Conservation (phyloP, 2,797 vertebrate genomes). For the Buceros bicornis region DNA sequence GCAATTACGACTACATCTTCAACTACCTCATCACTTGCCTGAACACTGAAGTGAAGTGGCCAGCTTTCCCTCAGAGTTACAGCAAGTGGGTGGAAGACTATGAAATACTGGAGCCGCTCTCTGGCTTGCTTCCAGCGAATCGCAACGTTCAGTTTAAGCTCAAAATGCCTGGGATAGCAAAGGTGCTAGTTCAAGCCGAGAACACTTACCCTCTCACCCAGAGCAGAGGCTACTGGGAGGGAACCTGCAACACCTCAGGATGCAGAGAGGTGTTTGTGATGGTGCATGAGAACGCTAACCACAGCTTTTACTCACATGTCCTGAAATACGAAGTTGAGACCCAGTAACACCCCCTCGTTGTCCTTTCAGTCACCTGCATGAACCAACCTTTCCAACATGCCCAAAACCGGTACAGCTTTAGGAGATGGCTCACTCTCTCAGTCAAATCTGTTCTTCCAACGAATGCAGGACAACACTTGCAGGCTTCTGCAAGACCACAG, state of each 20-base stretch:
- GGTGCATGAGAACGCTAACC: slow-evolving; percentile 80
- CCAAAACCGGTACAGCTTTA: background rate
- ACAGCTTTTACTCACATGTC: slow-evolving; percentile 77
- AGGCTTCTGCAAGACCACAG: background rate
- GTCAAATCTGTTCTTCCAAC: background rate
- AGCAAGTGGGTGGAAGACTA: slow-evolving; percentile 80
- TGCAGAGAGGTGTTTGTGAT: slow-evolving; percentile 81
- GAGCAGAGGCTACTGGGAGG: slow-evolving; percentile 81
- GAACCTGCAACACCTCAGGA: slow-evolving; percentile 81
- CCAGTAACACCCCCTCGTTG: slow-evolving; percentile 52
- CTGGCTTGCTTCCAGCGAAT: slow-evolving; percentile 80
- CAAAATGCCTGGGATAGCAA: slow-evolving; percentile 79
- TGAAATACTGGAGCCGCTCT: slow-evolving; percentile 84
- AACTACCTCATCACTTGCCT: slow-evolving; percentile 84
- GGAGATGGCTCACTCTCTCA: background rate
- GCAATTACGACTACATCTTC: slow-evolving; percentile 81
- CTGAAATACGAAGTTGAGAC: slow-evolving; percentile 81
- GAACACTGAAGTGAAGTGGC: slow-evolving; percentile 82
- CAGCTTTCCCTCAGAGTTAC: slow-evolving; percentile 80
- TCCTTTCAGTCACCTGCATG: background rate
- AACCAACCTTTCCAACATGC: background rate
- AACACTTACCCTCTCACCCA: slow-evolving; percentile 72
- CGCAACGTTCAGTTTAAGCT: slow-evolving; percentile 80
- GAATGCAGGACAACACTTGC: background rate
- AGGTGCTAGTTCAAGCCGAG: slow-evolving; percentile 80